These are phyloP conservation scores for Cyprinodon tularosa DNA, from an alignment of 2,113 vertebrate genomes.

Conservation along the genomic window DNA sequence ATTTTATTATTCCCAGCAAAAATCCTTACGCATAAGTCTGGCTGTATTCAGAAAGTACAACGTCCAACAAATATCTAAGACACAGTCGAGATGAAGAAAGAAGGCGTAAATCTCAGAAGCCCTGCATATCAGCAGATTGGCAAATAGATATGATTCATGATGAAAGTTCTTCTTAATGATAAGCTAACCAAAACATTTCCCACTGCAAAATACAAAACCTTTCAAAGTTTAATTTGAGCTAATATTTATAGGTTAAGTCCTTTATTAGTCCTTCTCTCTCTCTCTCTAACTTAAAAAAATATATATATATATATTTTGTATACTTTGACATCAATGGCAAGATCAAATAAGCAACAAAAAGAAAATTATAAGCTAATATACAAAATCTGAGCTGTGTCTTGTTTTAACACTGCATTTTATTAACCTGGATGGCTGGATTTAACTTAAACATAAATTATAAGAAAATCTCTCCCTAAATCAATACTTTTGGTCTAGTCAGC, in stretches of 20 bases:
- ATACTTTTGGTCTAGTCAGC: no score
- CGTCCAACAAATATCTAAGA: slow-evolving; percentile 53
- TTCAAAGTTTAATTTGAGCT: not conserved
- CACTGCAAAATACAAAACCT: slow-evolving; percentile 10
- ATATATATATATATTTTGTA: no score
- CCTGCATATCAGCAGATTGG: slow-evolving; percentile 54
- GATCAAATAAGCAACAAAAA: no score
- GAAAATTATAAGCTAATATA: no score
- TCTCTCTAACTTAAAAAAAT: no score
- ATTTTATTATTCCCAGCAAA: slow-evolving; percentile 58
- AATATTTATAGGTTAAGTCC: not conserved
- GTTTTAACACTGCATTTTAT: no score
- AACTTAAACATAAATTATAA: no score
- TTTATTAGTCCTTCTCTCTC: no score
- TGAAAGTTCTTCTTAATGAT: slow-evolving; percentile 2
- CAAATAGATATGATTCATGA: slow-evolving; percentile 33
- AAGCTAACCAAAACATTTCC: slow-evolving; percentile 5
- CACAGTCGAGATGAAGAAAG: slow-evolving; percentile 25
- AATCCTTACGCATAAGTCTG: slow-evolving; percentile 60
- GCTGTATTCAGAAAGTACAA: slow-evolving; percentile 43
- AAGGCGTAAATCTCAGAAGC: slow-evolving; percentile 41
- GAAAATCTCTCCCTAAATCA: no score
- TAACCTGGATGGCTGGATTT: no score
- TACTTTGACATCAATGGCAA: no score
- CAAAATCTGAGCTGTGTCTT: no score